Evolutionary conservation across 2,113 vertebrate genomes (phyloP), one percentile per base, ranked within the genome.

Genomic region (Ceuthmochares aereus): DNA sequence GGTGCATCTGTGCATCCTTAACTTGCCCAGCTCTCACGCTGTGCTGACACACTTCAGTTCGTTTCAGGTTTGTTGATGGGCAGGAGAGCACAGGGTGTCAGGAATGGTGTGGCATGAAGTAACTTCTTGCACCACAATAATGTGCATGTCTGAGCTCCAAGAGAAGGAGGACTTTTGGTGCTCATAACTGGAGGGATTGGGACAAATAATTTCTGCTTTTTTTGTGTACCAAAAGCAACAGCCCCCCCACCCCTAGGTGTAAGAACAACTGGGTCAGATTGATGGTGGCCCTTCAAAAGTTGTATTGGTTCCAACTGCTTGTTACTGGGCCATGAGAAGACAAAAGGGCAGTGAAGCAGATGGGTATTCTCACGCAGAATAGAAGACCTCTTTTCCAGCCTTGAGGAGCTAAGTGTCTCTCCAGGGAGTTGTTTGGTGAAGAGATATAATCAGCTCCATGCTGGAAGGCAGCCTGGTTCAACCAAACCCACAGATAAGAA

Each of bases 21-120:
- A 3, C 30, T 19, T 84, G 47, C 22, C 60, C 63, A 26, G 51
- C 16, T 70, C 25, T 51, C 20, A 22, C 32, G 1, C 0, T 9
- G 32, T 23, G 29, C 32, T 45, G 18, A 34, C 12, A 9, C 20
- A 6, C 36, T 27, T 63, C 55, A 20, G 14, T 42, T 14, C 22
- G 25, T 10, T 37, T 40, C 8, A 1, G 3, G 1, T 47, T 22
- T 59, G 14, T 34, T 69, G 42, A 3, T 7, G 18, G 25, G 25
- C 21, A 69, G 49, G 22, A 64, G 3, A 66, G 14, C 34, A 45
- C 34, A 27, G 21, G 66, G 29, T 43, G 54, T 25, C 30, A 25
- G 80, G 37, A 34, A 22, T 0, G 2, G 25, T 23, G 27, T 1
- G 7, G 45, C 1, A 0, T 21, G 59, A 49, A 30, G 58, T 12